Conservation (phyloP, 2,113 vertebrate genomes). For the Eulacestoma nigropectus region DNA sequence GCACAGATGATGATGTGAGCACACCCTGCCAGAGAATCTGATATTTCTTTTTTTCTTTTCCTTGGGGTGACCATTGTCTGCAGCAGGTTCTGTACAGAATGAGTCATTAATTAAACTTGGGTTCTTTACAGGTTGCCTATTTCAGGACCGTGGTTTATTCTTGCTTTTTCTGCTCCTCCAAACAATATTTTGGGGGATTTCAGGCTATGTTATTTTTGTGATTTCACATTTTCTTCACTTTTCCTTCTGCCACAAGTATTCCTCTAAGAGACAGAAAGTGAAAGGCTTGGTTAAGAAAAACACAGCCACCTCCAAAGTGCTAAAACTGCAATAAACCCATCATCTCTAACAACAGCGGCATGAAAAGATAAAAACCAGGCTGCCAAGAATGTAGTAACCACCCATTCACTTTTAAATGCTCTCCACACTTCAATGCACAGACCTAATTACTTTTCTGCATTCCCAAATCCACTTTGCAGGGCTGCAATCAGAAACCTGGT, state of each 20-base stretch:
- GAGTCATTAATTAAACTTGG: slow-evolving; percentile 72
- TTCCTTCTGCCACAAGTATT: slow-evolving; percentile 59
- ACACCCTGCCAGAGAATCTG: slow-evolving; percentile 28
- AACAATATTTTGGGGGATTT: slow-evolving; percentile 55
- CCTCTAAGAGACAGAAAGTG: slow-evolving; percentile 67
- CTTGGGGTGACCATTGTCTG: slow-evolving; percentile 70
- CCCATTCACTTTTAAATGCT: slow-evolving; percentile 98
- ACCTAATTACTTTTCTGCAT: slow-evolving; percentile 94
- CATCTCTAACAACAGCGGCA: slow-evolving; percentile 92
- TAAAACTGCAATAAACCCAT: slow-evolving; percentile 98
- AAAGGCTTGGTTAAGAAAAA: slow-evolving; percentile 76
- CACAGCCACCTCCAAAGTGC: slow-evolving; percentile 86
- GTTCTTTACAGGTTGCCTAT: slow-evolving; percentile 68
- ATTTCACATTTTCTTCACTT: slow-evolving; percentile 52
- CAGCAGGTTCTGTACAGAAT: slow-evolving; percentile 54
- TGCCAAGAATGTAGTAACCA: slow-evolving; percentile 90
- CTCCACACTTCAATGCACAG: slow-evolving; percentile 94
- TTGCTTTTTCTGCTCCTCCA: slow-evolving; percentile 53
- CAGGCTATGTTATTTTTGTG: slow-evolving; percentile 42
- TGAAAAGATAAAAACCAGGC: slow-evolving; percentile 89
- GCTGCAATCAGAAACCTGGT: slow-evolving; percentile 91
- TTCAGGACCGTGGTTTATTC: slow-evolving; percentile 40
- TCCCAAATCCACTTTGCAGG: slow-evolving; percentile 88
- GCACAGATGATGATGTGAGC: slow-evolving; percentile 43
- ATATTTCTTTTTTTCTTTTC: slow-evolving; percentile 67